Percentiles rank a stretch among this genome's conserved stretches.
These are phyloP conservation scores for Rhopalosiphum nymphaeae DNA, from an alignment of 2,888 invertebrate genomes.

Conservation along the genomic window DNA sequence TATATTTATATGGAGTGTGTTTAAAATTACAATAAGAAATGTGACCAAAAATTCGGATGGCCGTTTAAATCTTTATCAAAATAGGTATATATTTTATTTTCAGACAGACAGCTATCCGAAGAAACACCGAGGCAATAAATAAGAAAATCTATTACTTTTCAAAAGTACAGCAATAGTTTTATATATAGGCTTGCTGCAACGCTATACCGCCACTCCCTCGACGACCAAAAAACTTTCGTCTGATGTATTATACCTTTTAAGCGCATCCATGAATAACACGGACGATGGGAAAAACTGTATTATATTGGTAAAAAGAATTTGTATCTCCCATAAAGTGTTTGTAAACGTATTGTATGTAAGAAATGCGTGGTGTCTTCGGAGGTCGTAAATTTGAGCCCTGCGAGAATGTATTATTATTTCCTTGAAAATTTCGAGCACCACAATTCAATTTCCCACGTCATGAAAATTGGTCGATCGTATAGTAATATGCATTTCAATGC, in stretches of 20 bases:
- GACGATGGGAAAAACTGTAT: conserved; percentile 13
- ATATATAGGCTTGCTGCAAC: not conserved
- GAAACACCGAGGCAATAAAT: conserved; percentile 10
- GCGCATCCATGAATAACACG: not conserved
- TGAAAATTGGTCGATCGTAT: not conserved
- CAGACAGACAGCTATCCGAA: not conserved
- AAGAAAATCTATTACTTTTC: conserved; percentile 37
- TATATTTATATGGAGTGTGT: not conserved
- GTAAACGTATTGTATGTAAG: not conserved
- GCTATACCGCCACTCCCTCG: no score
- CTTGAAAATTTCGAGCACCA: not conserved
- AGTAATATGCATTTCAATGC: not conserved
- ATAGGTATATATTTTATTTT: not conserved
- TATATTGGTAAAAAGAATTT: not conserved
- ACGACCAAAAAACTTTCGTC: conserved; percentile 7
- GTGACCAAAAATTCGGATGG: not conserved
- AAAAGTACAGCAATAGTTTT: conserved; percentile 20
- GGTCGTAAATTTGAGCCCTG: not conserved
- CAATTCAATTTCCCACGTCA: not conserved
- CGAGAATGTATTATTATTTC: not conserved
- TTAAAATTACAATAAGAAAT: not conserved
- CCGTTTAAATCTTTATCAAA: conserved; percentile 12
- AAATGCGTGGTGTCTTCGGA: not conserved
- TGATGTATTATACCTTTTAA: conserved; percentile 55
- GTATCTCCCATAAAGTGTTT: not conserved